Percentiles rank a stretch among this genome's conserved stretches.
These are phyloP conservation scores for Nymphalis urticae DNA, from an alignment of 2,888 invertebrate species.

Conservation along the genomic window DNA sequence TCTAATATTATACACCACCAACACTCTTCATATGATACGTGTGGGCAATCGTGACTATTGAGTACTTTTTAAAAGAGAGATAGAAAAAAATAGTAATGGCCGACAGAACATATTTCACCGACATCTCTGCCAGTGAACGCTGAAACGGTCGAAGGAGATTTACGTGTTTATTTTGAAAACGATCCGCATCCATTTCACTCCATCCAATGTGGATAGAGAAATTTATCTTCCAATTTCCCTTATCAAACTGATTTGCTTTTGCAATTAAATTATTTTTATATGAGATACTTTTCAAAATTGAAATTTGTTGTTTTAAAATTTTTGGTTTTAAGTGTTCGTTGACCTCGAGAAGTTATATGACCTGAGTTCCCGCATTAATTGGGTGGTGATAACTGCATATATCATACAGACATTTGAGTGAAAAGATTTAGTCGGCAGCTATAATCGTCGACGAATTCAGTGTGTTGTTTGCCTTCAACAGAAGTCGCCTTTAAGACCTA, in stretches of 20 bases:
- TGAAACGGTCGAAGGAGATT: slow-evolving; percentile 29
- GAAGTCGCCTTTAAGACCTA: too few species aligned
- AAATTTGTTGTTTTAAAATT: neutral
- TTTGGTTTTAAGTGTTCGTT: neutral
- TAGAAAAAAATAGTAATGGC: slow-evolving; percentile 20
- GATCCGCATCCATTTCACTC: slow-evolving; percentile 23
- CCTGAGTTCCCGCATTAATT: too few species aligned
- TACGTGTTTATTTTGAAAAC: slow-evolving; percentile 34
- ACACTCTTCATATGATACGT: too few species aligned
- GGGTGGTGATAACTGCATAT: too few species aligned
- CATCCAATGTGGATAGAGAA: slow-evolving; percentile 9
- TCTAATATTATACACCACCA: too few species aligned
- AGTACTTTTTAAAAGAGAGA: slow-evolving; percentile 1
- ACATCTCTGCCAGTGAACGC: slow-evolving; percentile 28
- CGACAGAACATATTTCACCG: slow-evolving; percentile 27
- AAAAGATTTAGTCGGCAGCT: too few species aligned
- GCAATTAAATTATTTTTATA: neutral
- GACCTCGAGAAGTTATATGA: too few species aligned
- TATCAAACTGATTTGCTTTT: neutral
- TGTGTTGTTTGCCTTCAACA: too few species aligned
- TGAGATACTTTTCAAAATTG: neutral
- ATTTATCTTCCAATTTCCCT: slow-evolving; percentile 11
- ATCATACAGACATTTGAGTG: too few species aligned
- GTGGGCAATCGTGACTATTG: neutral
- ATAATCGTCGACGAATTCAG: too few species aligned